Evolutionary conservation across 2,797 vertebrate species (phyloP), one percentile per base, ranked within the genome.

Genomic region (Macrochelys suwanniensis): DNA sequence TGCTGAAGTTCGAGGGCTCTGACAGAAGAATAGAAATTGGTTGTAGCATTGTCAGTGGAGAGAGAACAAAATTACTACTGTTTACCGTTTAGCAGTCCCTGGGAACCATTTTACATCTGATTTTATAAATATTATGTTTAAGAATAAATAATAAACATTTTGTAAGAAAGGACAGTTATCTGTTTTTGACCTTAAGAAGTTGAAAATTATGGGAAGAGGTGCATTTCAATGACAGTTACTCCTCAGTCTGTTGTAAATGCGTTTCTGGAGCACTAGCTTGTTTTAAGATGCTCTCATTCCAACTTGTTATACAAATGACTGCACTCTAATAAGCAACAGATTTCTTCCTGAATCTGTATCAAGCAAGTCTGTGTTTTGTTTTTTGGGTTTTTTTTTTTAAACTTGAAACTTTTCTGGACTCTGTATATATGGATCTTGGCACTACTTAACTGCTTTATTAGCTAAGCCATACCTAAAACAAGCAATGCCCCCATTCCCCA

Each of bases 1-100:
- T 96, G 71, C 68, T 97, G 80, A 89, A 96, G 81, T 76, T 92
- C 86, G 50, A 93, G 61, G 56, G 56, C 47, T 92, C 56, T 54
- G 84, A 19, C 76, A 93, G 80, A 87, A 90, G 89, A 91, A 96
- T 88, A 85, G 7, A 89, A 95, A 87, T 49, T 92, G 16, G 1
- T 57, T 87, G 59, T 59, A 83, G 42, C 42, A 47, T 92, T 96
- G 95, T 93, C 65, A 91, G 11, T 87, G 88, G 85, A 61, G 85
- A 91, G 91, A 86, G 90, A 83, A 74, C 1, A 17, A 93, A 94
- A 21, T 65, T 89, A 92, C 45, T 71, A 16, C 86, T 94, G 68
- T 89, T 95, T 21, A 80, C 61, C 79, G 50, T 93, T 13, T 76
- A 92, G 89, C 89, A 96, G 88, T 92, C n/a, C 31, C 31, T 94